Base-by-base conservation (phyloP, 2,797 vertebrate species). In the Florisuga fusca region DNA sequence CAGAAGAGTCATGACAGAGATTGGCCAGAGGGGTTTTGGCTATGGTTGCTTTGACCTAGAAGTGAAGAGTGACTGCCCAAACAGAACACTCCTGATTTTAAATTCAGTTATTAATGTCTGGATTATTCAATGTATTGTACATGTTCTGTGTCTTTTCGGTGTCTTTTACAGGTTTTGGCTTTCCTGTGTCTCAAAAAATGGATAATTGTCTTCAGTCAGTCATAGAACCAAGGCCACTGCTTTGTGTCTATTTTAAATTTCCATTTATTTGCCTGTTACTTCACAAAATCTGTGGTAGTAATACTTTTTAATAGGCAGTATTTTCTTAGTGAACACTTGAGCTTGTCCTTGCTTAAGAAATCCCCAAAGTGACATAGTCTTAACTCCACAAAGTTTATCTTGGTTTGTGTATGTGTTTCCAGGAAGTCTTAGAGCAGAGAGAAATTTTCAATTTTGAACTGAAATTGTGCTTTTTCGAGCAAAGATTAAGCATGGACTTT, bases 61-160 rank as follows among this genome's bases (percentile, higher is more conserved):
- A 82, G 53, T 43, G 29, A 31, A 41, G 59, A 50, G 50, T 54
- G 19, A 51, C 38, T 67, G 43, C 46, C 21, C 17, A 26, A 27
- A 31, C 15, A 34, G 77, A 77, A 61, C 22, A 50, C 57, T 20
- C 31, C 61, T 61, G n/a, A 41, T 38, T 25, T 55, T 22, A 22
- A 59, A 22, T 80, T 57, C 46, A 9, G 2, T 31, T 57, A 33
- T 72, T 63, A 48, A 22, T 50, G n/a, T 9, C 61, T 51, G 22
- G 4, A 10, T 54, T 33, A 54, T 9, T 0, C 1, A 61, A 8
- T 12, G 15, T 41, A 2, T 41, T 2, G 0, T 14, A 4, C 21
- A 9, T 1, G 1, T 34, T 34, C 12, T 6, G 15, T 51, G 61
- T 11, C 16, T 79, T 67, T 26, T 15, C 72, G 27, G 46, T 93